A percentile compares a stretch with the other conserved stretches of the same genome.
phyloP scores from a whole-genome alignment of 2,888 invertebrate species.

The Phragmatobia fuliginosa region DNA sequence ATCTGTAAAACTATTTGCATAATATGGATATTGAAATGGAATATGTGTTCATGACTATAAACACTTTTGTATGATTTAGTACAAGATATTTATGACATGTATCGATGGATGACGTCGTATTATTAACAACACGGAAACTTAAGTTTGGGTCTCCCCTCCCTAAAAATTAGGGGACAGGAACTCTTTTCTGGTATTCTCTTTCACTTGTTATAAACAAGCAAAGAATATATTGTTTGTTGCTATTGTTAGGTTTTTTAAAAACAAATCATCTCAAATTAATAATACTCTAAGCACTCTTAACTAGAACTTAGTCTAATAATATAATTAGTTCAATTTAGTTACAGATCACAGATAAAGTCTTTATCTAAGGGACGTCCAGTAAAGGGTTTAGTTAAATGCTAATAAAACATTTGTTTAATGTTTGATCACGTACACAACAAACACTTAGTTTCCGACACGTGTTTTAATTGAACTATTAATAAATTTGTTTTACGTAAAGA shows the following conservation, averaged over 20 bases:
- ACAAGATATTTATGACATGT: no score
- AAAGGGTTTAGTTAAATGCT: constrained; percentile 8
- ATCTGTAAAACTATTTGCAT: neutral
- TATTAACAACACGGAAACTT: no score
- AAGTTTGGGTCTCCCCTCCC: no score
- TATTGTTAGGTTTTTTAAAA: neutral
- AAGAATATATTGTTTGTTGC: no score
- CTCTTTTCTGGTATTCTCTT: neutral
- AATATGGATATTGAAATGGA: neutral
- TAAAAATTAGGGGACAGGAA: no score
- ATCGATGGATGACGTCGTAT: no score
- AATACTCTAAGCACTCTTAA: neutral
- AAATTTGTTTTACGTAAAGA: neutral
- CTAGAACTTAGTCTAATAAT: neutral
- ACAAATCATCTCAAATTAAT: neutral
- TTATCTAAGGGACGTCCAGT: neutral
- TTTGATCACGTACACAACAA: neutral
- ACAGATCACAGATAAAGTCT: constrained; percentile 3
- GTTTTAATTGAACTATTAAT: neutral
- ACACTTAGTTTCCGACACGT: neutral
- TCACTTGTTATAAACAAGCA: neutral
- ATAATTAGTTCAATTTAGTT: neutral
- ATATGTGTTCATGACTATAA: no score
- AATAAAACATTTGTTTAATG: constrained; percentile 5
- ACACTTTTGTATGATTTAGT: no score